These are phyloP conservation scores for Columba janthina DNA, from an alignment of 2,113 vertebrate species.

Conservation along the genomic window DNA sequence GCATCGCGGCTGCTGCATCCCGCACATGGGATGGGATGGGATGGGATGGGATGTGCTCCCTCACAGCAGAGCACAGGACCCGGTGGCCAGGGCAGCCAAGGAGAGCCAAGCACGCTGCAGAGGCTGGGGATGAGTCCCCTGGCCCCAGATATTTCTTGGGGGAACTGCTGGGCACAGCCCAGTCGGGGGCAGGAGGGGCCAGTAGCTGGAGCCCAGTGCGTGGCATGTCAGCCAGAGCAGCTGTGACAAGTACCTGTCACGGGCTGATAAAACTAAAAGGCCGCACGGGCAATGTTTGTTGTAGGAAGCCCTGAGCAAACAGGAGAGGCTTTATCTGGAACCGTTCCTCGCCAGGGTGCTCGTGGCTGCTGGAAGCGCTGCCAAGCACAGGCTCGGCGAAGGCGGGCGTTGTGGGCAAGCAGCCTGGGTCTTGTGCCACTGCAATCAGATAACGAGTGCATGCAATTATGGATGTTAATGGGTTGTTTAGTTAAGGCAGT, in stretches of 20 bases:
- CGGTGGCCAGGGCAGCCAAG: neutral
- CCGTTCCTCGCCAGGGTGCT: neutral
- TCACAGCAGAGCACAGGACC: neutral
- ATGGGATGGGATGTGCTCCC: neutral
- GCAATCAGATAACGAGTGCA: fast-evolving
- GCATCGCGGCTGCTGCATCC: fast-evolving
- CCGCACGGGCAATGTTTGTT: neutral
- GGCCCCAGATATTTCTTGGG: fast-evolving
- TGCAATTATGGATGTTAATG: neutral
- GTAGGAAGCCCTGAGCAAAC: neutral
- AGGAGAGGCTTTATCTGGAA: neutral
- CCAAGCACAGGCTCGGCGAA: neutral
- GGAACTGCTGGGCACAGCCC: neutral
- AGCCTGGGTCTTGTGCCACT: neutral
- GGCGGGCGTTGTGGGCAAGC: neutral
- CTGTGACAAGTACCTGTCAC: fast-evolving
- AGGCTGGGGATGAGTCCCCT: fast-evolving
- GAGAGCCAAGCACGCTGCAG: fast-evolving
- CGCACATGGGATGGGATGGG: neutral
- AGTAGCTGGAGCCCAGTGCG: fast-evolving
- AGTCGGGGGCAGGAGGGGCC: no score
- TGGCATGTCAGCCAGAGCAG: neutral
- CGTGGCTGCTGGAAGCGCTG: neutral
- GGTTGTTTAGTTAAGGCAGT: neutral
- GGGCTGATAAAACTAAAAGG: neutral